These are phyloP conservation scores for Coenobita brevimanus DNA, from an alignment of 1,140 invertebrate genomes.

Conservation along the genomic window DNA sequence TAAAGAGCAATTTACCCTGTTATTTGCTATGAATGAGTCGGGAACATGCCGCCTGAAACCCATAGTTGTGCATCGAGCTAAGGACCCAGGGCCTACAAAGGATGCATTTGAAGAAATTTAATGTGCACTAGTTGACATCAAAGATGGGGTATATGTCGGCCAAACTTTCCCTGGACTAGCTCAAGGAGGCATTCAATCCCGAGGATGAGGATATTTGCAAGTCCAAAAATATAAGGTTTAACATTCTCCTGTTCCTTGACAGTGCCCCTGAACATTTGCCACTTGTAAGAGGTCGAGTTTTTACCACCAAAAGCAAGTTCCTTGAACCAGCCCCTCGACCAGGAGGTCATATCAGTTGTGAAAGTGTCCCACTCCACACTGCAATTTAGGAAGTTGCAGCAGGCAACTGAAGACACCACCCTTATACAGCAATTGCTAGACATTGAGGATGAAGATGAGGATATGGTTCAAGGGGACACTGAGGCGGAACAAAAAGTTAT, in stretches of 20 bases:
- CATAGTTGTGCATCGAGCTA: not conserved
- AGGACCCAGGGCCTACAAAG: conserved; percentile 4
- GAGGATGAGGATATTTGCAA: no score
- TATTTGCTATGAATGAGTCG: not conserved
- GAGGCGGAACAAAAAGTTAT: not conserved
- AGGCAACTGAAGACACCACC: not conserved
- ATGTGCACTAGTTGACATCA: not conserved
- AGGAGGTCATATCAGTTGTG: no score
- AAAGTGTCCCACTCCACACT: no score
- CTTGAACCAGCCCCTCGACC: no score
- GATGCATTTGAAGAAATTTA: not conserved
- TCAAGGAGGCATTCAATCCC: not conserved
- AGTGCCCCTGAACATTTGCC: no score
- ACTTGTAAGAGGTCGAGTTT: no score
- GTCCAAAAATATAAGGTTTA: no score
- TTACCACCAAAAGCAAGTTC: no score
- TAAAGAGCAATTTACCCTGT: conserved; percentile 7
- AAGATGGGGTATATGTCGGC: not conserved
- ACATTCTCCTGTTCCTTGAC: no score
- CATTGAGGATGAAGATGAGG: conserved; percentile 3
- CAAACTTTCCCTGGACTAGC: not conserved
- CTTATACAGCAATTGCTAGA: not conserved
- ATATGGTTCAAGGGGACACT: not conserved
- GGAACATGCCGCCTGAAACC: not conserved
- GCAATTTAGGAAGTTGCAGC: no score